Evolutionary conservation across 2,888 invertebrate genomes (phyloP), one percentile per base, ranked within the genome.

Genomic region (Acronicta aceris): DNA sequence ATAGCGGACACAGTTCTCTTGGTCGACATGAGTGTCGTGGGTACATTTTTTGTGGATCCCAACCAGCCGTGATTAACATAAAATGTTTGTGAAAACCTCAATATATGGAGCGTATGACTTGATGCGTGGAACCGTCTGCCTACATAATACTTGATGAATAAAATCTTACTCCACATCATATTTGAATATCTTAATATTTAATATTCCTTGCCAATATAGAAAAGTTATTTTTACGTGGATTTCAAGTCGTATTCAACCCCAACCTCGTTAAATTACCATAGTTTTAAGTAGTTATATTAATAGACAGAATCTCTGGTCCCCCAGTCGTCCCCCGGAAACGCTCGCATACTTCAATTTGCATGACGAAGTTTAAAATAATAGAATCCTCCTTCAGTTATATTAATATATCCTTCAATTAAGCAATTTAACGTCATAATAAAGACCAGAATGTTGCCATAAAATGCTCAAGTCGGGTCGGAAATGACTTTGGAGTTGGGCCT

Each of bases 1-100:
- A 89, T 87, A 79, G 87, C 65, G 76, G 78, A 76, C 81, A 77
- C 78, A 81, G 82, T 83, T 81, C 79, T 81, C 76, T 75, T 79
- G 74, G 78, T 63, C 71, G 74, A 70, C 80, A 81, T 76, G 79
- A 81, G 84, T 78, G 81, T 75, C 78, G 71, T 71, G 83, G 82
- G 83, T 78, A 82, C 80, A 79, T 85, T 88, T 88, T 84, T 87
- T 87, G 83, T 79, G 81, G 76, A 76, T 73, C 73, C 78, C 74
- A 33, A 78, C 77, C 77, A 81, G 77, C 81, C 82, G 79, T 76
- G 85, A 88, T 89, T 89, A 88, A 83, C 89, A 89, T 89, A 89
- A 89, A 88, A 87, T 85, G 87, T 86, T 87, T 86, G 83, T 79
- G 81, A 78, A 76, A 83, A 78, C 78, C 81, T 81, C 81, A 82